Conservation (phyloP, 2,113 vertebrate genomes). For the Oophaga pumilio region DNA sequence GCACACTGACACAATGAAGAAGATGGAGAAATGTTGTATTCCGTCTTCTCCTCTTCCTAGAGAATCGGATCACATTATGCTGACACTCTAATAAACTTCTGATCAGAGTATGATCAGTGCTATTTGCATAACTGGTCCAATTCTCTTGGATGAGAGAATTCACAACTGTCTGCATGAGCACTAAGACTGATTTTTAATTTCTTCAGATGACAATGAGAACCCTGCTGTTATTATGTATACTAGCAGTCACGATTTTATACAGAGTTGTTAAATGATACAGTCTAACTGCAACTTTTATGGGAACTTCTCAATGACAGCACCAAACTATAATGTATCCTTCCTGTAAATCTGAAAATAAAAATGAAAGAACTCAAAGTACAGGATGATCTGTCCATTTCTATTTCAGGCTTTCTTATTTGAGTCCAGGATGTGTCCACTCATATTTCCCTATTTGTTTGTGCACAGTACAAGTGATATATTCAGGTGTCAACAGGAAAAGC, state of each 20-base stretch:
- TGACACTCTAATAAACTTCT: too few relatives aligned
- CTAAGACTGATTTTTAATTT: too few relatives aligned
- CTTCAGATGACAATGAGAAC: too few relatives aligned
- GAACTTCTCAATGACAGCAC: neutral
- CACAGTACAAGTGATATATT: conserved; percentile 32
- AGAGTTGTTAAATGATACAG: neutral
- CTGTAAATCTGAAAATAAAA: neutral
- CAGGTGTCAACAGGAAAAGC: conserved; percentile 44
- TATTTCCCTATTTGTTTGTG: conserved; percentile 41
- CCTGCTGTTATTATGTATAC: neutral
- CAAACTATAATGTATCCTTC: neutral
- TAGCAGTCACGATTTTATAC: neutral
- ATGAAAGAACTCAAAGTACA: neutral
- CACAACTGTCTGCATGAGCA: too few relatives aligned
- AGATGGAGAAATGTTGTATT: too few relatives aligned
- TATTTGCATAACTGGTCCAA: too few relatives aligned
- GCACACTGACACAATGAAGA: too few relatives aligned
- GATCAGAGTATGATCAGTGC: too few relatives aligned
- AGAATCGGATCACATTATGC: too few relatives aligned
- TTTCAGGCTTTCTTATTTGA: conserved; percentile 19
- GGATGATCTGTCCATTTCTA: conserved; percentile 31
- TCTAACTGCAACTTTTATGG: neutral
- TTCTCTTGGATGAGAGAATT: too few relatives aligned
- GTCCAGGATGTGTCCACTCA: conserved; percentile 41
- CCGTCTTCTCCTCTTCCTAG: too few relatives aligned